Conservation (phyloP, 2,888 invertebrate species). For the Heliconius cydno region DNA sequence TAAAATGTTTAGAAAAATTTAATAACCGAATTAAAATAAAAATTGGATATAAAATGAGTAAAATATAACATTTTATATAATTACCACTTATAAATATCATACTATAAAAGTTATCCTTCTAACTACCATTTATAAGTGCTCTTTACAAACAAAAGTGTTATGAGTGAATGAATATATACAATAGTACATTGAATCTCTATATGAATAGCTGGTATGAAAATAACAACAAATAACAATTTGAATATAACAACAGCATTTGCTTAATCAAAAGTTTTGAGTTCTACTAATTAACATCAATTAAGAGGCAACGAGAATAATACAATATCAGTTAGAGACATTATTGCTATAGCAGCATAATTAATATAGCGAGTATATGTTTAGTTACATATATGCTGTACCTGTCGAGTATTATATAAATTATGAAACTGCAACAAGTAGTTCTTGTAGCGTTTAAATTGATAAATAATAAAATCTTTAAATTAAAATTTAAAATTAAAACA, state of each 20-base stretch:
- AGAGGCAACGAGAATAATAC: background rate
- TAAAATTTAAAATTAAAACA: too few species aligned
- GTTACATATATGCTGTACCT: background rate
- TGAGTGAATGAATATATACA: slow-evolving; percentile 14
- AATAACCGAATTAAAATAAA: too few species aligned
- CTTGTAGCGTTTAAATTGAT: too few species aligned
- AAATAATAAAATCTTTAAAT: too few species aligned
- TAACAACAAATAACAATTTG: slow-evolving; percentile 12
- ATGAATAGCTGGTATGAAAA: slow-evolving; percentile 14
- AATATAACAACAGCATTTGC: slow-evolving; percentile 8
- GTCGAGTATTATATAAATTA: background rate
- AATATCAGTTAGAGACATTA: slow-evolving; percentile 4
- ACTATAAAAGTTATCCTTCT: background rate
- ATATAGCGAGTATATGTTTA: background rate
- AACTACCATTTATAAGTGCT: slow-evolving; percentile 5
- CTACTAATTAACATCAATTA: slow-evolving; percentile 19
- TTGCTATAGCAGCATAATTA: background rate
- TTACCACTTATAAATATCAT: too few species aligned
- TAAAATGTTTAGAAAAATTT: background rate
- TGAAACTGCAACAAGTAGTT: background rate
- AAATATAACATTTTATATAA: too few species aligned
- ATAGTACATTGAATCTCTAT: slow-evolving; percentile 11
- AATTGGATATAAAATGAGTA: too few species aligned
- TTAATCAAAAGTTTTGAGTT: slow-evolving; percentile 24
- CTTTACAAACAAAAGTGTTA: slow-evolving; percentile 2